phyloP scores from a whole-genome alignment of 2,888 invertebrate species.

The Amiota minor region DNA sequence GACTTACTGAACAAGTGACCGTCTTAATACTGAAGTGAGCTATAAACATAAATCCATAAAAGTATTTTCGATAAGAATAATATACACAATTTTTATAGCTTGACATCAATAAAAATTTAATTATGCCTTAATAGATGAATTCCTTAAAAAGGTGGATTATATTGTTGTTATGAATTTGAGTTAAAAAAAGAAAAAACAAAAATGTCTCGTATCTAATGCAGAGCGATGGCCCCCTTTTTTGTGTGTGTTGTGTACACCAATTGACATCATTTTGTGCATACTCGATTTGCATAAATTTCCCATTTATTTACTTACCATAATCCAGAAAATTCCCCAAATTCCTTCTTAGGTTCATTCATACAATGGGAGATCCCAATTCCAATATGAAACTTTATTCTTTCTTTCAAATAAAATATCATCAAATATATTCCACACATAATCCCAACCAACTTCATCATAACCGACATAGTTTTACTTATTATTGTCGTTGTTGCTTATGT shows the following conservation, averaged over 20 bases:
- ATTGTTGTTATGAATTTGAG: too few species aligned
- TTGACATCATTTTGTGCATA: constrained; percentile 13
- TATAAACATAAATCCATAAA: constrained; percentile 10
- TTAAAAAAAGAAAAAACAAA: too few species aligned
- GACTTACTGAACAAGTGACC: constrained; percentile 38
- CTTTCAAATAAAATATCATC: constrained; percentile 34
- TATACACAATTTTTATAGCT: too few species aligned
- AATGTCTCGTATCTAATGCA: too few species aligned
- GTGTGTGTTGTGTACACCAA: constrained; percentile 4
- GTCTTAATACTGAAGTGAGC: background rate
- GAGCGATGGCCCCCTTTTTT: background rate
- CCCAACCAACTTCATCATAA: constrained; percentile 15
- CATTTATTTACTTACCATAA: constrained; percentile 21
- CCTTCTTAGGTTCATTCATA: background rate
- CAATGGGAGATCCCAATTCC: background rate
- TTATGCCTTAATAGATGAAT: too few species aligned
- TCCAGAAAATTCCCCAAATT: constrained; percentile 4
- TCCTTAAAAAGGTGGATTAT: too few species aligned
- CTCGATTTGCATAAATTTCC: constrained; percentile 59
- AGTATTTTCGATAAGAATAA: background rate
- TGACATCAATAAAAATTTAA: too few species aligned
- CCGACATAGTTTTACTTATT: constrained; percentile 2
- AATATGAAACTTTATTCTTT: constrained; percentile 29
- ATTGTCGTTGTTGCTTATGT: constrained; percentile 3
- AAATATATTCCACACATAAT: constrained; percentile 17